A percentile compares a stretch with the other conserved stretches of the same genome.
These are phyloP conservation scores for Chrysolina americana DNA, from an alignment of 2,888 invertebrate genomes.

Conservation along the genomic window DNA sequence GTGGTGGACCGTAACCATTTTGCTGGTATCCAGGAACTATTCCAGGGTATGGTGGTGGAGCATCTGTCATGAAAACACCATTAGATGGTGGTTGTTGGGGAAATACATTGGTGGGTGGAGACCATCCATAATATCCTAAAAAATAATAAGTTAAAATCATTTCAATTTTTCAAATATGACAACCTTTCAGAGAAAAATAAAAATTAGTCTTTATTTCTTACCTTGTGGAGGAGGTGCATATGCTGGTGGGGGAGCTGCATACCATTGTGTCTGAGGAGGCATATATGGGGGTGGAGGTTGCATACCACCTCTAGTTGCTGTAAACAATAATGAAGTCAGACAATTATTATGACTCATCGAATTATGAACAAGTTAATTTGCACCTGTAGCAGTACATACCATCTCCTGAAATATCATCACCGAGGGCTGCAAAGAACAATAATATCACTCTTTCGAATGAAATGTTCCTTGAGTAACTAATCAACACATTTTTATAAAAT, in stretches of 20 bases:
- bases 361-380: not conserved
- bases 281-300: conserved; percentile 86
- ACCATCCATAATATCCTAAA: conserved; percentile 91
- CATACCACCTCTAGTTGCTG: conserved; percentile 76
- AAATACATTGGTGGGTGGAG: conserved; percentile 84
- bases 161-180: not conserved
- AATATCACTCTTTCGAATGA: conserved; percentile 12
- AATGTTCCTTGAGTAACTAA: not conserved
- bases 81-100: conserved; percentile 82
- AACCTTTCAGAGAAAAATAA: not conserved
- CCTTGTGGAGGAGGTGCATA: conserved; percentile 85
- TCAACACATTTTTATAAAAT: not conserved
- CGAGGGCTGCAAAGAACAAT: conserved; percentile 46
- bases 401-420: conserved; percentile 49
- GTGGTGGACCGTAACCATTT: conserved; percentile 62
- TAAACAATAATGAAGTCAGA: conserved; percentile 38
- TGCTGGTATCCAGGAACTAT: conserved; percentile 72
- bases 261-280: conserved; percentile 84
- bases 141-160: not conserved
- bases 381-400: conserved; percentile 46
- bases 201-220: conserved; percentile 33
- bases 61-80: conserved; percentile 90
- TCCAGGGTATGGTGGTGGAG: conserved; percentile 96
- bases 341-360: not conserved
- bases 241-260: conserved; percentile 92